Evolutionary conservation across 2,797 vertebrate species (phyloP).

Genomic region (Squalus acanthias): DNA sequence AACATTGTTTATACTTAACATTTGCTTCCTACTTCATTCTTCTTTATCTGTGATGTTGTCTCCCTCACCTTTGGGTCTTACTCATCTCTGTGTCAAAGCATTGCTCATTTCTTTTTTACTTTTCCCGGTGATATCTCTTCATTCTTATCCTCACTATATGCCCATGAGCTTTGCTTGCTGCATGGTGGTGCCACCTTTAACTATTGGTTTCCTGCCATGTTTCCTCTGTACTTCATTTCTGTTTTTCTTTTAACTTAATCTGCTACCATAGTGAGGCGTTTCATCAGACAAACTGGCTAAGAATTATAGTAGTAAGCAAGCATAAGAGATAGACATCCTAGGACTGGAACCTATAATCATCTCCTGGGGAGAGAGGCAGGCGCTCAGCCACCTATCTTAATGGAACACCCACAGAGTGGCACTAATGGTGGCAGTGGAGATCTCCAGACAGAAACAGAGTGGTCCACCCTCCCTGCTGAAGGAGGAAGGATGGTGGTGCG

Average conservation of each 20-base stretch:
- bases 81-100: neutral
- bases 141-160: neutral
- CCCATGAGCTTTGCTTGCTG: neutral
- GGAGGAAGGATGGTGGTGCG: neutral
- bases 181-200: neutral
- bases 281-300: neutral
- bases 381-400: neutral
- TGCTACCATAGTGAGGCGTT: neutral
- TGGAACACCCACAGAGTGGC: constrained; percentile 7
- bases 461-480: neutral
- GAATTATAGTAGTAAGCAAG: neutral
- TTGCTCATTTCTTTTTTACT: neutral
- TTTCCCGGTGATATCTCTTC: neutral
- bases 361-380: neutral
- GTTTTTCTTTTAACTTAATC: neutral
- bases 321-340: neutral
- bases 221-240: neutral
- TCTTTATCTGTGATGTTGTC: neutral
- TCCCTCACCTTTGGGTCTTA: neutral
- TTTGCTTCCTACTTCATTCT: neutral
- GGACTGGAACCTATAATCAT: constrained; percentile 26
- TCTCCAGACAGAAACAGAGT: neutral
- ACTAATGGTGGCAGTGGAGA: neutral
- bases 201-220: constrained; percentile 5
- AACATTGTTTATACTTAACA: neutral